Evolutionary conservation across 2,888 invertebrate species (phyloP), one percentile per base, ranked within the genome.

Genomic region (Andrena fulva): DNA sequence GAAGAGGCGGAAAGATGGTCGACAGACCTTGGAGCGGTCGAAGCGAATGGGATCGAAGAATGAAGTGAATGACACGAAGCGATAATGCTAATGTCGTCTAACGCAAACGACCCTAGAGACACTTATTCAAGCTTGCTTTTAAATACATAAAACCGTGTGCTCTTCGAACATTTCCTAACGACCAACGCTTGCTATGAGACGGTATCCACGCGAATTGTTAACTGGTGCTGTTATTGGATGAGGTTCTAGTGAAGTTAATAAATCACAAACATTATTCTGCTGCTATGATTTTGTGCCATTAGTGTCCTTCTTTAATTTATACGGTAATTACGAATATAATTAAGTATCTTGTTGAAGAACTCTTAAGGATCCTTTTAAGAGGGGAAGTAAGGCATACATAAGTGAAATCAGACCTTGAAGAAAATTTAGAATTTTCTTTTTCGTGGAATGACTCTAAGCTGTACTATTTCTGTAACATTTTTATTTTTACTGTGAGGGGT

Each of bases 161-260:
- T 50, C 3, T 31, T 29, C 7, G 33, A 66, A 29, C 31, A 20
- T 29, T 48, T 24, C 27, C 6, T 68, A 42, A 72, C 4, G 35
- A 24, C 8, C 20, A 31, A 16, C 31, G 64, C 12, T 59, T 76
- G 33, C n/a, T 50, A 8, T 16, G 2, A 62, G 12, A 20, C 35
- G n/a, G 12, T 6, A 5, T 20, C 54, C 63, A 62, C 24, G 5
- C 5, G 24, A 10, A 66, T 56, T 63, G 70, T 75, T 63, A n/a
- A 71, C 12, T 48, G 35, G 48, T 52, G 20, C 35, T 84, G 71
- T 75, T 75, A 75, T 64, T 59, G 67, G 20, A 81, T 0, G 31
- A 50, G 72, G 52, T 20, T 2, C 31, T 27, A 67, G 62, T 29
- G 48, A 29, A 52, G 67, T 68, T 64, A 82, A 84, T 83, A 83